These are phyloP conservation scores for Trachops cirrhosus DNA, from an alignment of 2,797 vertebrate genomes.

Conservation along the genomic window DNA sequence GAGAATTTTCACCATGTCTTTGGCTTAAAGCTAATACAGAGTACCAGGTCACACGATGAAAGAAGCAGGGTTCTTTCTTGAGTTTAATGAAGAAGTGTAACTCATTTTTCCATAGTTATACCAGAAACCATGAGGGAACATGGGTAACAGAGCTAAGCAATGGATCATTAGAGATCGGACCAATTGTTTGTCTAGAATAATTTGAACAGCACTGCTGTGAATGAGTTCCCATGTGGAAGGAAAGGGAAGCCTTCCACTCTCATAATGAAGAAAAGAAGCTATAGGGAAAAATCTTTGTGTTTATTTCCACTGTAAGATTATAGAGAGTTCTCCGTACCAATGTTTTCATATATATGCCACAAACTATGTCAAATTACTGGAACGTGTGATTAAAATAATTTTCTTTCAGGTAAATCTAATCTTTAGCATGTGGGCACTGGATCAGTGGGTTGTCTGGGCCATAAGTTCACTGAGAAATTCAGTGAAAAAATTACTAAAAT, in stretches of 20 bases:
- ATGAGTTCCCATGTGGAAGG: not conserved
- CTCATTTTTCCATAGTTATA: not conserved
- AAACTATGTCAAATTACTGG: not conserved
- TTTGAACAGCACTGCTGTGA: not conserved
- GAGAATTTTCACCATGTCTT: slow-evolving; percentile 26
- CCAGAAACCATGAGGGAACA: not conserved
- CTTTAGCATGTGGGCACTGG: not conserved
- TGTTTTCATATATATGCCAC: slow-evolving; percentile 1
- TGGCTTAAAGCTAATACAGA: slow-evolving; percentile 1
- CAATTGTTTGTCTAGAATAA: slow-evolving; percentile 20
- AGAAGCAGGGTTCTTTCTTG: not conserved
- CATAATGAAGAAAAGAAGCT: not conserved
- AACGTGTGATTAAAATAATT: slow-evolving; percentile 33
- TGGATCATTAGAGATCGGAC: not conserved
- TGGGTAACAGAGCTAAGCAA: not conserved
- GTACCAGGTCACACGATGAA: not conserved
- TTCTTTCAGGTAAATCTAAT: slow-evolving; percentile 21
- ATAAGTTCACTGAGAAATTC: not conserved
- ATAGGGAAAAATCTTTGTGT: not conserved
- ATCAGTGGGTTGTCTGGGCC: not conserved
- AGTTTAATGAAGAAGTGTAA: not conserved
- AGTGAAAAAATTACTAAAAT: slow-evolving; percentile 1
- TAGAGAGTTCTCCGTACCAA: not conserved
- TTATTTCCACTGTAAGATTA: slow-evolving; percentile 35
- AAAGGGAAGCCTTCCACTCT: not conserved